Evolutionary conservation across 2,888 invertebrate genomes (phyloP), one percentile per base, ranked within the genome.

Genomic region (Drosophila eohydei): DNA sequence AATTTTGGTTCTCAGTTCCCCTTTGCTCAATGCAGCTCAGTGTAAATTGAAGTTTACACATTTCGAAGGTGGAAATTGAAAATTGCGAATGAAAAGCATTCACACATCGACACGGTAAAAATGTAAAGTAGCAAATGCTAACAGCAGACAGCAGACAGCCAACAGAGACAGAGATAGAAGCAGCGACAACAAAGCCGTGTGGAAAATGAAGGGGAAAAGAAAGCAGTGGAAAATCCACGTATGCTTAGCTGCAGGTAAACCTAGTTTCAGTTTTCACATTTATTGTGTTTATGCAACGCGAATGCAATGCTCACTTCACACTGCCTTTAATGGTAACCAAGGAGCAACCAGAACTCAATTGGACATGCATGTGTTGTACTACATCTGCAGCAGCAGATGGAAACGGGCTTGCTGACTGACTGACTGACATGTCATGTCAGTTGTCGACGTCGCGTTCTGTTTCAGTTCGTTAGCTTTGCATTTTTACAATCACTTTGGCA

Each of bases 401-500:
- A 16, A 60, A 30, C 30, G 40, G 63, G 41, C 41, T 55, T 44
- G 55, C 74, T 59, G 60, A 60, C 59, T 65, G 75, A 64, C 69
- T 66, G 76, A 61, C 70, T 71, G 89, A 79, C 73, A 57, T 71
- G 66, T 52, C 72, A 67, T 74, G 88, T 81, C 80, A 74, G 66
- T 80, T 48, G 56, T 56, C 56, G 56, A 44, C 84, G 85, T 74
- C 82, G 87, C 87, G 83, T 88, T 88, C 87, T 84, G 82, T 78
- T 86, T 81, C 90, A 85, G 89, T 86, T 90, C 89, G 89, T 90
- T 85, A 85, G 84, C 71, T 86, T 86, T 83, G 84, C 75, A 90
- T 85, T 85, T 85, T 78, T 80, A 83, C 85, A 90, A 87, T 90
- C 85, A 90, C 89, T 89, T 86, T 89, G 89, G 62, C 80, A 84